Base-by-base conservation (phyloP, 2,113 vertebrate genomes). In the Mohoua ochrocephala region DNA sequence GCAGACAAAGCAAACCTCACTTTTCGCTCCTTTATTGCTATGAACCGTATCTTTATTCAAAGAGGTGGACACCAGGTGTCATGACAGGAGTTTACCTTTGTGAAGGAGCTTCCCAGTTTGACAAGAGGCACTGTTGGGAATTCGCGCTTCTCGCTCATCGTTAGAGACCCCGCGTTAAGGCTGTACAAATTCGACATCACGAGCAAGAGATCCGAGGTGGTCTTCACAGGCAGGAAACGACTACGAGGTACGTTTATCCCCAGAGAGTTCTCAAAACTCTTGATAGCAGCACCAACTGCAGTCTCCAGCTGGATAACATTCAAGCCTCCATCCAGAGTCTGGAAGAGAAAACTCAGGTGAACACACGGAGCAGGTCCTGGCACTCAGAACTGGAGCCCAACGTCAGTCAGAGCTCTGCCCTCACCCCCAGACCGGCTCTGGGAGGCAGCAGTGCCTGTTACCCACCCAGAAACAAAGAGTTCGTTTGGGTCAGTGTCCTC, bases 141-240 rank as follows among this genome's bases (percentile, higher is more conserved):
- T 97, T 99, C 99, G 7, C 99, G 98, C 97, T 98, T 99, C 86
- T 99, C 98, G 57, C 99, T 99, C 99, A 99, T 99, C 15, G 98
- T 99, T 82, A 99, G 92, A 28, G 99, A 99, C 4, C 99, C 99
- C 15, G 99, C 99, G 2, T 99, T 98, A 98, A 99, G 99, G 98
- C 99, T 99, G 83, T 99, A 99, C 94, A 99, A 96, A 97, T 99
- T 99, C n/a, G 99, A 99, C 99, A 99, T 99, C 97, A 99, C 99
- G 54, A 99, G 98, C 90, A 99, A 94, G 84, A 99, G 99, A 97
- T 99, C 99, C 1, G 99, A 99, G 8, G 99, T 99, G 93, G 99
- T 99, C 97, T 99, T 99, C 35, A 99, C 99, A 2, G 99, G 99
- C 97, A 99, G 98, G 97, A 99, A 99, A 94, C 99, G 99, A 97